Conservation (phyloP, 2,888 invertebrate genomes). For the Meteorus cinctellus region DNA sequence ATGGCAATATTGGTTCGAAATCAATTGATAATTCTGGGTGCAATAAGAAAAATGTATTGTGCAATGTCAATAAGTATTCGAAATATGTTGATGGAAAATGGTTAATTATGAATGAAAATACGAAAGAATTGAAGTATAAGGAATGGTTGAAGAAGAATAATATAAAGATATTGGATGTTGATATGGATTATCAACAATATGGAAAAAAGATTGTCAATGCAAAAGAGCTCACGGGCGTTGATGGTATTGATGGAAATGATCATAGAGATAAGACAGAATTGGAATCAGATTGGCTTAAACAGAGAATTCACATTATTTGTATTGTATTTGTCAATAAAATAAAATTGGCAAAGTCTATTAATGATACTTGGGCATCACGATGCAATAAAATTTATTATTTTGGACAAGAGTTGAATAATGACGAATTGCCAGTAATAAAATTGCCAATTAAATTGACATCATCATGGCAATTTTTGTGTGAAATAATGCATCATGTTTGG, state of each 20-base stretch:
- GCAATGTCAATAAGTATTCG: conserved; percentile 25
- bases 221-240: neutral
- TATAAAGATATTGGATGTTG: conserved; percentile 45
- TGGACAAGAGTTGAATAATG: conserved; percentile 57
- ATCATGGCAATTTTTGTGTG: conserved; percentile 74
- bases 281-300: conserved; percentile 65
- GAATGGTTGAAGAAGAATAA: conserved; percentile 60
- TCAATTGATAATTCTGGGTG: conserved; percentile 43
- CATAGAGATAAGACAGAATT: conserved; percentile 35
- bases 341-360: conserved; percentile 70
- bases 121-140: conserved; percentile 53
- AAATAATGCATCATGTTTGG: conserved; percentile 69
- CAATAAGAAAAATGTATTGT: conserved; percentile 37
- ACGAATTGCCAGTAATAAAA: conserved; percentile 59
- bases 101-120: conserved; percentile 21
- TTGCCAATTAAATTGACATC: conserved; percentile 65
- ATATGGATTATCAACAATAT: conserved; percentile 61
- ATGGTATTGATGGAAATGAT: conserved; percentile 18
- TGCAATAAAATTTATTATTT: conserved; percentile 71
- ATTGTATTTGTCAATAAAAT: conserved; percentile 73
- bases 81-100: conserved; percentile 27
- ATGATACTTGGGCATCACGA: conserved; percentile 71
- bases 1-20: neutral
- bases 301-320: conserved; percentile 73
- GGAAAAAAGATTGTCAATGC: conserved; percentile 40